Base-by-base conservation (phyloP, 1,140 invertebrate genomes). In the Delia radicum region DNA sequence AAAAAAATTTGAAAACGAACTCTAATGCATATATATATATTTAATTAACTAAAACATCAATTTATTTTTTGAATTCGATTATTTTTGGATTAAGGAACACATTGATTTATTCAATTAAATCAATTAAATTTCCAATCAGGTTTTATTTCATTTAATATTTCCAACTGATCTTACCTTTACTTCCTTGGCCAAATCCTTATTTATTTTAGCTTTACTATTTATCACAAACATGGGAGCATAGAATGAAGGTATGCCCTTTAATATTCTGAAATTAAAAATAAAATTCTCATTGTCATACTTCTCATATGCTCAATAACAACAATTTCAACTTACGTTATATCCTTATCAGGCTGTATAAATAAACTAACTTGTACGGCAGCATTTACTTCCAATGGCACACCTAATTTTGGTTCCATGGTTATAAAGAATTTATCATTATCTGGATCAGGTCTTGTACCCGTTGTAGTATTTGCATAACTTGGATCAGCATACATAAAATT, bases 401-500 rank as follows among this genome's bases (percentile, higher is more conserved):
- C 92, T 29, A 91, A 87, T 79, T 88, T 90, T 21, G 94, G 93
- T 86, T 96, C 93, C 67, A 95, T 81, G 21, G 90, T 87, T 48
- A 96, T 87, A 62, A 86, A 89, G 80, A 94, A 92, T 76, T 91
- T 88, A 80, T 96, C 94, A 76, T 91, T 87, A 0, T 90, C 87
- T 63, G 90, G 88, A 74, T 92, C 83, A 0, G 96, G 95, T 0
- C 87, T 76, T 84, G 96, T 86, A 65, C 95, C 95, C 1, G 86
- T 82, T 5, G 96, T 90, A 3, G 87, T 85, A 2, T 91, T 77
- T 7, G 81, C 78, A 71, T 95, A 93, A 77, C 86, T 90, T 0
- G 90, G 87, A 84, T 96, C 94, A 0, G 92, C 94, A 76, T 93
- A 87, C 82, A 94, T 92, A 87, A 96, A 97, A 87, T 97, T 95